These are phyloP conservation scores for Pantherophis vulpinus DNA, from an alignment of 2,797 vertebrate genomes.

Conservation along the genomic window DNA sequence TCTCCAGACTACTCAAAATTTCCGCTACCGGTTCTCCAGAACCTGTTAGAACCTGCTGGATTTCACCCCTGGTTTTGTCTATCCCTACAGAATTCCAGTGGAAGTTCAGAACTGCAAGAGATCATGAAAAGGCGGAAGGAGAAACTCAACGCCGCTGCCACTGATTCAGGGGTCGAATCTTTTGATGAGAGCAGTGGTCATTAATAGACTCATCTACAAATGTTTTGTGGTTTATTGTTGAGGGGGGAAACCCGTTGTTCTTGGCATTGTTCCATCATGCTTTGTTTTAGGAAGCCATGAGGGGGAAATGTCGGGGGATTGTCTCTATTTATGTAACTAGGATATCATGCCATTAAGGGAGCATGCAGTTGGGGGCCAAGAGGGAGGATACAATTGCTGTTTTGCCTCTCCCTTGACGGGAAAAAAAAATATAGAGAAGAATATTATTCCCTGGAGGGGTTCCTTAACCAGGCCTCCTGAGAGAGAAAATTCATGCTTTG, in stretches of 20 bases:
- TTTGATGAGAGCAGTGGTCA: conserved; percentile 91
- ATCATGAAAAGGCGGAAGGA: conserved; percentile 95
- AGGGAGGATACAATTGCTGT: conserved; percentile 32
- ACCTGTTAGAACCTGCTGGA: too few relatives aligned
- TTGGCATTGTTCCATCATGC: conserved; percentile 59
- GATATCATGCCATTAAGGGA: conserved; percentile 45
- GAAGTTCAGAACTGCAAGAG: conserved; percentile 91
- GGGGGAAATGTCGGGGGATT: conserved; percentile 53
- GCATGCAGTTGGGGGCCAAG: conserved; percentile 31
- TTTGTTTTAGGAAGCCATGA: conserved; percentile 73
- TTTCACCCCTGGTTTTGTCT: background rate
- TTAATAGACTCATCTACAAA: conserved; percentile 64
- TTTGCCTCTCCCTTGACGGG: background rate
- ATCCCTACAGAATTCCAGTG: conserved; percentile 72
- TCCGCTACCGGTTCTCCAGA: too few relatives aligned
- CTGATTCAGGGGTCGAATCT: conserved; percentile 94
- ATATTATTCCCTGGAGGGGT: conserved; percentile 19
- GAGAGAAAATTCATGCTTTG: conserved; percentile 7
- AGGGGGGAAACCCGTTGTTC: conserved; percentile 6
- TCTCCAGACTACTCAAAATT: too few relatives aligned
- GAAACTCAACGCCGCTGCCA: conserved; percentile 84
- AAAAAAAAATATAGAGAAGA: background rate
- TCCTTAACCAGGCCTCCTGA: background rate
- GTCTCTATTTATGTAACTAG: conserved; percentile 26
- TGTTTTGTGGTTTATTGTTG: conserved; percentile 25